Evolutionary conservation across 2,113 vertebrate genomes (phyloP), one percentile per base, ranked within the genome.

Genomic region (Eulacestoma nigropectus): DNA sequence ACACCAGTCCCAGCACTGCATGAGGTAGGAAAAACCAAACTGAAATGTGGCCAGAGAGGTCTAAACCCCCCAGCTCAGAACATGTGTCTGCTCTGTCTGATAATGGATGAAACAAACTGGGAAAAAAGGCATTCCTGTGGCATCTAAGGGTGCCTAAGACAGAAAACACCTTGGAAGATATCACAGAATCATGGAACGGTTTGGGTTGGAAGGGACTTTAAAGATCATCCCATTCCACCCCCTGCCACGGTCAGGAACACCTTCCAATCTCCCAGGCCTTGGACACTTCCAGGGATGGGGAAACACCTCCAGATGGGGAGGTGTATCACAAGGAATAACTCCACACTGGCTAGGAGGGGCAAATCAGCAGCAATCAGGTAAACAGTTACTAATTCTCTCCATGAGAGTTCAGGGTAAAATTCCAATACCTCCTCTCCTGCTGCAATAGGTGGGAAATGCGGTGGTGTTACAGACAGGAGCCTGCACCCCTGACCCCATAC

Each of bases 401-500:
- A 0, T 4, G 53, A 10, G 13, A 57, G n/a, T 1, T 30, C 12
- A 35, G 29, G 21, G 27, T 5, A 8, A 10, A 13, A 70, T 6
- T 5, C 33, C 75, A 63, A 0, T 20, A 17, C 15, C 59, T 14
- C 29, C 17, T 13, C 37, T 56, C 25, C 67, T 55, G 62, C 53
- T 14, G 15, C 3, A 52, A 13, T 8, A 30, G 70, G 60, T 20
- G 10, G 46, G 69, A 33, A 65, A 19, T 1, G 52, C 8, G 3
- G 84, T 2, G 56, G 12, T 27, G 9, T 1, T 2, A 2, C 1
- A 13, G 59, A 6, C 22, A 33, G 33, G 9, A 30, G 63, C 3
- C 7, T 32, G 62, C 62, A 21, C 1, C 37, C 67, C 62, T 1
- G 52, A 5, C 11, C 63, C 60, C 52, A 1, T 2, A 1, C 1